Evolutionary conservation across 2,113 vertebrate species (phyloP).

Genomic region (Python bivittatus): DNA sequence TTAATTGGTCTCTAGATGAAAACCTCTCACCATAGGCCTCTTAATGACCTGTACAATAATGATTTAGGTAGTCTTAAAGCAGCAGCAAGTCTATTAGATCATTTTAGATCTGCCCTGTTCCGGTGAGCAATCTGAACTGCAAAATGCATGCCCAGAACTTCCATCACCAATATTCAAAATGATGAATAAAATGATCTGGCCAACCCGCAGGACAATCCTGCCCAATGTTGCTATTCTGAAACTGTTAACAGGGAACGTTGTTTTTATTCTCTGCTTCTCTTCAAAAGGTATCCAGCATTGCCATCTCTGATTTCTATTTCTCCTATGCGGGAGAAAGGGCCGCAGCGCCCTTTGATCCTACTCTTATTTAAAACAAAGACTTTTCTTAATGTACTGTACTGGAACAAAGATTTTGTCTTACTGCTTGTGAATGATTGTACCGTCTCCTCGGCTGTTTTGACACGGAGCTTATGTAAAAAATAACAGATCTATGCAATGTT

Average conservation of each 20-base stretch:
- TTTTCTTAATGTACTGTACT: conserved; percentile 31
- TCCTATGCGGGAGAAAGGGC: background rate
- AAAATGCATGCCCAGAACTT: background rate
- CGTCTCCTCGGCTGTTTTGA: background rate
- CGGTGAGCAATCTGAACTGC: conserved; percentile 5
- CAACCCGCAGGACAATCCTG: conserved; percentile 26
- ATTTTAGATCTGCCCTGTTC: background rate
- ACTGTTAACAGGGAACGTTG: background rate
- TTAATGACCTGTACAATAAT: background rate
- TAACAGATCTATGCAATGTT: conserved; percentile 62
- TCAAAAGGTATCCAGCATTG: background rate
- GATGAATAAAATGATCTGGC: background rate
- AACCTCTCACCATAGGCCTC: background rate
- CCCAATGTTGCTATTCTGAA: background rate
- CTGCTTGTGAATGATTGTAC: conserved; percentile 9
- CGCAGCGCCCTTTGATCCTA: background rate
- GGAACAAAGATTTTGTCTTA: conserved; percentile 42
- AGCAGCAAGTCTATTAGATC: conserved; percentile 34
- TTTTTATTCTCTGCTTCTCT: background rate
- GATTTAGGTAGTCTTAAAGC: conserved; percentile 2
- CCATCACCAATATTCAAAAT: conserved; percentile 31
- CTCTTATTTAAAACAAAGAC: conserved; percentile 28
- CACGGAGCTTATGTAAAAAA: background rate
- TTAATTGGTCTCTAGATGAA: background rate
- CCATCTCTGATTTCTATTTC: conserved; percentile 26